Conservation (phyloP, 2,797 vertebrate species). For the Choloepus didactylus region DNA sequence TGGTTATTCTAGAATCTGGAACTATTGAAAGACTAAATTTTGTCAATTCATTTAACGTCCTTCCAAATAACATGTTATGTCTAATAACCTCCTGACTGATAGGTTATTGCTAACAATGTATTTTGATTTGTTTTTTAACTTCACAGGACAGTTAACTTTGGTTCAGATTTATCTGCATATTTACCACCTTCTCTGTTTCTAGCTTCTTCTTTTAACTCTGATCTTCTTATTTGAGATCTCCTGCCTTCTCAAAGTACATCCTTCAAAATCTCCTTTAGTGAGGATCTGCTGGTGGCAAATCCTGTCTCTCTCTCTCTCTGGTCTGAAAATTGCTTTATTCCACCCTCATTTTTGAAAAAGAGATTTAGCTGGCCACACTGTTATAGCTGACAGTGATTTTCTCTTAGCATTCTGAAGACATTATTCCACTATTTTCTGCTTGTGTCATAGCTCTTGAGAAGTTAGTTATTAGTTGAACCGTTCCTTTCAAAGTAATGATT, state of each 20-base stretch:
- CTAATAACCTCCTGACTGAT: neutral
- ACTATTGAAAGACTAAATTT: neutral
- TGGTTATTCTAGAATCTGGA: neutral
- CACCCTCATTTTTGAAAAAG: neutral
- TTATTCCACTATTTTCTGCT: neutral
- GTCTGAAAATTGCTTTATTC: neutral
- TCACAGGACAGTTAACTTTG: neutral
- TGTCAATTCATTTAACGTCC: slow-evolving; percentile 1
- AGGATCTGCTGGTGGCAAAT: neutral
- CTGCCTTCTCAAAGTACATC: neutral
- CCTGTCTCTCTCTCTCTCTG: neutral
- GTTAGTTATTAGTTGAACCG: neutral
- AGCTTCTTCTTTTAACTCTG: neutral
- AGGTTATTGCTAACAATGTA: neutral
- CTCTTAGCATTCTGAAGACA: neutral
- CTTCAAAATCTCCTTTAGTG: neutral
- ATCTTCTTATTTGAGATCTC: neutral
- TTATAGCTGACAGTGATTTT: neutral
- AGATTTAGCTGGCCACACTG: neutral
- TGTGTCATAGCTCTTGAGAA: neutral
- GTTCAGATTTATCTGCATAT: neutral
- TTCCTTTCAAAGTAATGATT: neutral
- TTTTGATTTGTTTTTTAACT: neutral
- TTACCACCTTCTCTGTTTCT: neutral
- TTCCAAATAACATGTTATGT: neutral